phyloP scores from a whole-genome alignment of 1,140 invertebrate genomes.

The Ceratosolen fusciceps region DNA sequence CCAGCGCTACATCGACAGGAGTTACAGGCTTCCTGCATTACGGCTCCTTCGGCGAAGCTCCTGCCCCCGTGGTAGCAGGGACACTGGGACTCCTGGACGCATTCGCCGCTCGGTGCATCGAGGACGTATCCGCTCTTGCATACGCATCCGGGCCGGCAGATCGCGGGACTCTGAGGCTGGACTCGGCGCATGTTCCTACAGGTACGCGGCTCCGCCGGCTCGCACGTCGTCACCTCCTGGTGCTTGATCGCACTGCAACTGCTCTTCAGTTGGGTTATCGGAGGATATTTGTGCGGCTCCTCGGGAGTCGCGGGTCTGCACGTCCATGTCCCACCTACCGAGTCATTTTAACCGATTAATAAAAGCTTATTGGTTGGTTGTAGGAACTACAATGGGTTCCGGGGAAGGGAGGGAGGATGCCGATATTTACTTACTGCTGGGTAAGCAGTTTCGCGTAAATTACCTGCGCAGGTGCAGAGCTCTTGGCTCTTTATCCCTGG shows the following conservation, averaged over 20 bases:
- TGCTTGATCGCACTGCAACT: constrained; percentile 76
- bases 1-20: constrained; percentile 79
- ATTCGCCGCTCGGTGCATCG: constrained; percentile 77
- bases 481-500: constrained; percentile 77
- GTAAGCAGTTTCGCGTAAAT: constrained; percentile 50
- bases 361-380: no score
- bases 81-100: constrained; percentile 80
- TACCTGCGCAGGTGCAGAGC: constrained; percentile 83
- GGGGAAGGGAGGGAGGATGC: no score
- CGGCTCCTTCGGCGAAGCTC: constrained; percentile 83
- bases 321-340: constrained; percentile 74
- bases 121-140: constrained; percentile 84
- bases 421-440: no score
- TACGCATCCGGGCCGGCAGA: constrained; percentile 84
- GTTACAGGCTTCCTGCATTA: constrained; percentile 87
- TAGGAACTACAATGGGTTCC: no score
- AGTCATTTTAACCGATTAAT: neutral
- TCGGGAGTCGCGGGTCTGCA: constrained; percentile 77
- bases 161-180: constrained; percentile 63
- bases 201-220: constrained; percentile 80
- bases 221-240: constrained; percentile 83
- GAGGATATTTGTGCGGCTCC: constrained; percentile 77
- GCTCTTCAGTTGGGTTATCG: constrained; percentile 74
- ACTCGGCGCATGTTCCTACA: constrained; percentile 85
- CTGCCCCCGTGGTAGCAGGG: constrained; percentile 90